phyloP scores from a whole-genome alignment of 2,888 invertebrate species.

The Campaea margaritaria region DNA sequence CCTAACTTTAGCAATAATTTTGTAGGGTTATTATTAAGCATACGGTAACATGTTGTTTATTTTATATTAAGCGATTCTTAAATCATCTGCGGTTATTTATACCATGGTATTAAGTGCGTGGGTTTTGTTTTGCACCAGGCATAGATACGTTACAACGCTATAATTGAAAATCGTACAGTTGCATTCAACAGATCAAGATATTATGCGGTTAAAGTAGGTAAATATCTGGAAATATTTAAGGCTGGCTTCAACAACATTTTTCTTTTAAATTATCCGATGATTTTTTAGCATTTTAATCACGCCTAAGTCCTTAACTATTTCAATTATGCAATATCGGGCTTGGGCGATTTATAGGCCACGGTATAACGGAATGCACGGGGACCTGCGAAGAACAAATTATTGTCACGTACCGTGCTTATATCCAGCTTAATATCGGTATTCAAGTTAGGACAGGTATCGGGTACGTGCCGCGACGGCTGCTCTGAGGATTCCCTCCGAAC shows the following conservation, averaged over 20 bases:
- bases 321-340: slow-evolving; percentile 26
- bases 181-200: neutral
- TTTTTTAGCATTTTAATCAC: slow-evolving; percentile 1
- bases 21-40: slow-evolving; percentile 19
- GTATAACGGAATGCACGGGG: slow-evolving; percentile 29
- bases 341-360: slow-evolving; percentile 18
- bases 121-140: slow-evolving; percentile 8
- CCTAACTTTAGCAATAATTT: slow-evolving; percentile 27
- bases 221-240: neutral
- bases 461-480: slow-evolving; percentile 57
- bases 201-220: neutral
- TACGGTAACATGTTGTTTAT: slow-evolving; percentile 22
- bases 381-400: slow-evolving; percentile 36
- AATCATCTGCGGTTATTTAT: slow-evolving; percentile 21
- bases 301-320: slow-evolving; percentile 10
- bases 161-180: neutral
- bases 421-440: slow-evolving; percentile 41
- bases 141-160: neutral
- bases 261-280: neutral
- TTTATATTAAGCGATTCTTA: slow-evolving; percentile 22
- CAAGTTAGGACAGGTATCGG: slow-evolving; percentile 48
- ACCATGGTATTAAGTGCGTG: slow-evolving; percentile 11
- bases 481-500: slow-evolving; percentile 54
- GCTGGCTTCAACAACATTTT: neutral
- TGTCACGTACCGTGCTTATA: slow-evolving; percentile 38